Evolutionary conservation across 2,797 vertebrate species (phyloP).

Genomic region (Pterois miles): DNA sequence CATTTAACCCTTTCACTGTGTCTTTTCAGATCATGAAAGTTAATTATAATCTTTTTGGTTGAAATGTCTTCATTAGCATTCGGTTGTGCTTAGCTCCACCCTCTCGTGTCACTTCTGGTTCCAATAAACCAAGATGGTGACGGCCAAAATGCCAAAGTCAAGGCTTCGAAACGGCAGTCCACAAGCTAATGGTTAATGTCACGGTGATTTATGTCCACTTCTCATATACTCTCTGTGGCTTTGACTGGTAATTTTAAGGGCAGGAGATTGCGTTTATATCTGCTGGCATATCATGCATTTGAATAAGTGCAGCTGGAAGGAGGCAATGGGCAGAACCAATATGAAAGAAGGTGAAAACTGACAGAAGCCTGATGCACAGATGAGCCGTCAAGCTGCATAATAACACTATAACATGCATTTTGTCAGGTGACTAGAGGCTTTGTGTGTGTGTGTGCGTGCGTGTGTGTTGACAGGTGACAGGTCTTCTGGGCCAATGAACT

Average conservation of each 20-base stretch:
- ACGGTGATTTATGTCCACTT: no score
- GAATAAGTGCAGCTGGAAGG: background rate
- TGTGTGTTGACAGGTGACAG: conserved; percentile 71
- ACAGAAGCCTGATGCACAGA: background rate
- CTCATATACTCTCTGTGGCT: no score
- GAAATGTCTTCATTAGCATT: no score
- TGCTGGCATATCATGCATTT: background rate
- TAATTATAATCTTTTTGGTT: no score
- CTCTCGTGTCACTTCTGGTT: no score
- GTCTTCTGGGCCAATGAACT: conserved; percentile 76
- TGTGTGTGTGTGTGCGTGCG: background rate
- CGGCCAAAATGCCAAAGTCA: no score
- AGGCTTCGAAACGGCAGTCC: no score
- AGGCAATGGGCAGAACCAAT: background rate
- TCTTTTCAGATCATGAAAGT: no score
- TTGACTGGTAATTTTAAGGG: background rate
- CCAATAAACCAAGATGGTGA: no score
- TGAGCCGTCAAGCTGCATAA: conserved; percentile 13
- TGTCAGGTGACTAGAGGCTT: conserved; percentile 1
- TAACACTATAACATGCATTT: conserved; percentile 5
- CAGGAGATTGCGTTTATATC: background rate
- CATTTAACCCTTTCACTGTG: no score
- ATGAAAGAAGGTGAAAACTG: conserved; percentile 4
- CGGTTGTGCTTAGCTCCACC: no score
- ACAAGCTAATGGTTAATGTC: no score